phyloP scores from a whole-genome alignment of 2,888 invertebrate species.

The Dendrolimus houi region DNA sequence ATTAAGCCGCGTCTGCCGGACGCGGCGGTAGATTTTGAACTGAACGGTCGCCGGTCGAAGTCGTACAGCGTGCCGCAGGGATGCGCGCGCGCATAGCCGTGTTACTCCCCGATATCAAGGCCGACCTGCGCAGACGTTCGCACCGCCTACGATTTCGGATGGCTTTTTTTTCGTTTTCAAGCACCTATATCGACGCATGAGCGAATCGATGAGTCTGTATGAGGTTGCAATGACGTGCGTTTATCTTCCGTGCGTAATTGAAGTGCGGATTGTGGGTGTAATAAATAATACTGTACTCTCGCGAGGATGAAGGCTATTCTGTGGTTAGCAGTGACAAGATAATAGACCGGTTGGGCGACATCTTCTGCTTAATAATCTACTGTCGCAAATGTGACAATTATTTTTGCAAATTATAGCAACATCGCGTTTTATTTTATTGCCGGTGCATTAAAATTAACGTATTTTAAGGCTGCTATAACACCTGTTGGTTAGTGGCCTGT shows the following conservation, averaged over 20 bases:
- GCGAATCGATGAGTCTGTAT: slow-evolving; percentile 29
- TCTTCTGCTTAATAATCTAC: too few species aligned
- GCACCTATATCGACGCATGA: slow-evolving; percentile 41
- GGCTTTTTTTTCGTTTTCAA: slow-evolving; percentile 28
- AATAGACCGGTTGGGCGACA: too few species aligned
- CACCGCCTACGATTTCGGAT: slow-evolving; percentile 24
- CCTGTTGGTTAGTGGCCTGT: too few species aligned
- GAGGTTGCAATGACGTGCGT: slow-evolving; percentile 11
- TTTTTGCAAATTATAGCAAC: too few species aligned
- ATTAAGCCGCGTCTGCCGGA: slow-evolving; percentile 65
- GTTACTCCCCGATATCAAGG: slow-evolving; percentile 39
- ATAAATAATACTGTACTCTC: background rate
- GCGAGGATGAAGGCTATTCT: too few species aligned
- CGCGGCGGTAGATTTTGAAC: slow-evolving; percentile 70
- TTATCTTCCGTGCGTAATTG: background rate
- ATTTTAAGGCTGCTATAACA: too few species aligned
- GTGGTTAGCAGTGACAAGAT: too few species aligned
- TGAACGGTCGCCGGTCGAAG: slow-evolving; percentile 41
- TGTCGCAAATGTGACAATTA: too few species aligned
- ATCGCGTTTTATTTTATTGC: too few species aligned
- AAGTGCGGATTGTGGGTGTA: background rate
- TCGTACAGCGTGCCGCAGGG: slow-evolving; percentile 35
- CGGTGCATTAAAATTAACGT: too few species aligned
- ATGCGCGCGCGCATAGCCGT: slow-evolving; percentile 25
- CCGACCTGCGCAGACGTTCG: slow-evolving; percentile 20